Base-by-base conservation (phyloP, 2,797 vertebrate genomes). In the Kryptopterus vitreolus region DNA sequence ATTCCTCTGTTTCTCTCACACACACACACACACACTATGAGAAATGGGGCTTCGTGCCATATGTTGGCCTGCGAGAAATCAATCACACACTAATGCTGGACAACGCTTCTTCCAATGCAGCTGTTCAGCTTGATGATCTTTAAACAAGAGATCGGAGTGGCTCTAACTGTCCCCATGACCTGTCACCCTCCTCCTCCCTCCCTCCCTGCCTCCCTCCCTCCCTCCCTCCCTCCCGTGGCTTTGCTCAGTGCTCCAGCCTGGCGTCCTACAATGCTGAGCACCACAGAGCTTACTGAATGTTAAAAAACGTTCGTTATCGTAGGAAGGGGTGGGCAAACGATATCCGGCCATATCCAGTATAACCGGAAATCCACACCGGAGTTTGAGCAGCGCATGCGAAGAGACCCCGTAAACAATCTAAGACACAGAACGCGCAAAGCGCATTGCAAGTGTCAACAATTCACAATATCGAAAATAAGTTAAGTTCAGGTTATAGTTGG, bases 21-120 rank as follows among this genome's bases (percentile, higher is more conserved):
- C 62, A 53, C 46, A 24, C 46, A 53, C 46, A 18, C n/a, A 46
- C 29, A 61, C 57, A 46, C 53, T 35, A 24, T 76, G 72, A 80
- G 33, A 57, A 46, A 35, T 31, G 50, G 76, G 76, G 15, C 83
- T 83, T 65, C 26, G 79, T 71, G 73, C 83, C 85, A 85, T 83
- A 83, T 85, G 83, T 50, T 85, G 85, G 80, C 74, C 70, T 63
- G 74, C 65, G 83, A 81, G 83, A 84, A 85, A 82, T 83, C 84
- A 85, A 78, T 82, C 78, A 83, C 63, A 63, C 76, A 69, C 72
- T 83, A 81, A 86, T 59, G 69, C 81, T 75, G 73, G 76, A 76
- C 38, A 8, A 62, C 46, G 81, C 59, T 79, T 61, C 75, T 48
- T 38, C 70, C n/a, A 33, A 81, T 65, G 65, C 83, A 86, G 72